Conservation (phyloP, 30 jellyfish, hydroid and myxozoan genomes). For the Aurelia sp. region DNA sequence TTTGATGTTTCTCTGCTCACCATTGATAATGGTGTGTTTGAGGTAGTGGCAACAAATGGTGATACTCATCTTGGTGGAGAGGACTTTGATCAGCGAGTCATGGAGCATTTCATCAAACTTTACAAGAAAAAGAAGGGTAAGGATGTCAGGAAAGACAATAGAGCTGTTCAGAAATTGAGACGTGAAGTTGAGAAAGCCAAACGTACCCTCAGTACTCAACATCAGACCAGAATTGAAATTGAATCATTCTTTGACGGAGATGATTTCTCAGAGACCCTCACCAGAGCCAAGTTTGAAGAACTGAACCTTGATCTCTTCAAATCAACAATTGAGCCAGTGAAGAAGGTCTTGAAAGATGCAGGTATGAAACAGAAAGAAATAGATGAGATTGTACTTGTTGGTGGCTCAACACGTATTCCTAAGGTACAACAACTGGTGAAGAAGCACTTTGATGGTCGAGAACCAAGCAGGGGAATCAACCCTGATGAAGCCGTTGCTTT, state of each 20-base stretch:
- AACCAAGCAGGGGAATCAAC: slow-evolving; percentile 98
- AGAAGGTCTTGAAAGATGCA: slow-evolving; percentile 92
- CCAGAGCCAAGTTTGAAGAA: slow-evolving; percentile 99
- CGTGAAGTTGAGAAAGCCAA: slow-evolving; percentile 99
- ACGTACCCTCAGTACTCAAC: slow-evolving; percentile 99
- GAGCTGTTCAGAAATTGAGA: slow-evolving; percentile 99
- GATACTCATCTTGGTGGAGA: slow-evolving; percentile 99
- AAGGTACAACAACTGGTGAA: slow-evolving; percentile 91
- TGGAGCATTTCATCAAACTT: slow-evolving; percentile 97
- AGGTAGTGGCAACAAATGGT: slow-evolving; percentile 99
- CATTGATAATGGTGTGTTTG: slow-evolving; percentile 99
- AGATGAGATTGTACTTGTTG: slow-evolving; percentile 99
- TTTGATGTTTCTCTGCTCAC: slow-evolving; percentile 98
- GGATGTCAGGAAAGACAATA: slow-evolving; percentile 93
- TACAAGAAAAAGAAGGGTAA: slow-evolving; percentile 98
- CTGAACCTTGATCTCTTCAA: slow-evolving; percentile 86
- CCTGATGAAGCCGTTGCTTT: slow-evolving; percentile 99
- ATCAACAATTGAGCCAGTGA: slow-evolving; percentile 93
- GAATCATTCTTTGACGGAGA: slow-evolving; percentile 97
- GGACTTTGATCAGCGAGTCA: slow-evolving; percentile 98
- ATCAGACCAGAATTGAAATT: slow-evolving; percentile 97
- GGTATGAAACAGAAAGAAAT: slow-evolving; percentile 88
- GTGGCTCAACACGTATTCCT: slow-evolving; percentile 99
- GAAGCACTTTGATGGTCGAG: slow-evolving; percentile 92
- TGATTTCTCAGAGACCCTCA: slow-evolving; percentile 98